Evolutionary conservation across 2,113 vertebrate species (phyloP), one percentile per base, ranked within the genome.

Genomic region (Lipophrys pholis): DNA sequence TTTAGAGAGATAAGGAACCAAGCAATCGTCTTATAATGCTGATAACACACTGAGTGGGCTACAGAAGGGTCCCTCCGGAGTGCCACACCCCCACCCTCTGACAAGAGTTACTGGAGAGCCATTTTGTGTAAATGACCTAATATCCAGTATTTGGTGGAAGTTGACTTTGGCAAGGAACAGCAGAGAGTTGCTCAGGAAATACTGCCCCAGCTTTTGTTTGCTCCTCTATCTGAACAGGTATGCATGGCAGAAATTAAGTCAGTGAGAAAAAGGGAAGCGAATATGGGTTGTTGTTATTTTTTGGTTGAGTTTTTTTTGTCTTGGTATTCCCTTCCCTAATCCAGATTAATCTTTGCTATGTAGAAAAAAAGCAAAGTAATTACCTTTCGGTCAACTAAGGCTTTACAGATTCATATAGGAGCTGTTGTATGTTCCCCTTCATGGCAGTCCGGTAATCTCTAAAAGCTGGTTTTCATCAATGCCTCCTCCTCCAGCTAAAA

Each of bases 1-100:
- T 84, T 90, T 64, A 76, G 59, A 76, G 71, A 92, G 93, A 93
- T 94, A 94, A 94, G 93, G 81, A 84, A 84, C 69, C 58, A 49
- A 81, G 86, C 78, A 80, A 80, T 88, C 60, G 49, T 80, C 75
- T 74, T 70, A 79, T 58, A 48, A 81, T 69, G 62, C 78, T 63
- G 79, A 92, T 93, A 91, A 92, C 74, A 66, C 70, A 68, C 72
- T 68, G 69, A 82, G 72, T 39, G 2, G 49, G 65, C 85, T 69
- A 65, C 76, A 64, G 75, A 69, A 58, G 77, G 84, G 69, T 81
- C 72, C 73, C 86, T 78, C 49, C 43, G 50, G 72, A 77, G 53
- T 16, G 69, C 74, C 62, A 71, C 77, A 73, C 70, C 78, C 63
- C 73, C 53, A 40, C 66, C 78, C 84, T 75, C 55, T 41, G 64